Percentiles rank a stretch among this genome's conserved stretches.
These are phyloP conservation scores for Drosophila nigricruria DNA, from an alignment of 2,888 invertebrate species.

Conservation along the genomic window DNA sequence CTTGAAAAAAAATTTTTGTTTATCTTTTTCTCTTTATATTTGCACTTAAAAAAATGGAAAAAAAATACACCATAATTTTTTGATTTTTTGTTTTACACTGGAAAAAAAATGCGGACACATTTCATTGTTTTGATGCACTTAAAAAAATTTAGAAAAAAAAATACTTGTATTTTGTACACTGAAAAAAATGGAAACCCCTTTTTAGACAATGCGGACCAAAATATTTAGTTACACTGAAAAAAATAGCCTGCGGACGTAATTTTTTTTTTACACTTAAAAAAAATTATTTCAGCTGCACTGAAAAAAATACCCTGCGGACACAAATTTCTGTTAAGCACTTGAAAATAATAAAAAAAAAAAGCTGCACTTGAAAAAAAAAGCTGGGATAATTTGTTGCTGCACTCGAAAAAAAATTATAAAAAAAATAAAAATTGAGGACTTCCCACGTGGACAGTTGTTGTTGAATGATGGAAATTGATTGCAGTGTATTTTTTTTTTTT, in stretches of 20 bases:
- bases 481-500: conserved; percentile 30
- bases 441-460: conserved; percentile 44
- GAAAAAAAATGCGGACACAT: conserved; percentile 37
- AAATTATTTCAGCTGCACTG: conserved; percentile 29
- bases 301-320: conserved; percentile 20
- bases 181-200: conserved; percentile 8
- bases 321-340: conserved; percentile 12
- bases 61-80: conserved; percentile 7
- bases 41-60: conserved; percentile 28
- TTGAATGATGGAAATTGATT: conserved; percentile 26
- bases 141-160: conserved; percentile 20
- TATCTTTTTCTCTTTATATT: background rate
- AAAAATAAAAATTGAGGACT: background rate
- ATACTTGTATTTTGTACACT: background rate
- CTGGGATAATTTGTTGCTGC: conserved; percentile 1
- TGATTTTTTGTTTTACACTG: conserved; percentile 21
- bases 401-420: conserved; percentile 9
- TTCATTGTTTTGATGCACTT: conserved; percentile 32
- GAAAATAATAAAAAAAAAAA: conserved; percentile 23
- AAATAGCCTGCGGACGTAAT: conserved; percentile 18
- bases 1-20: conserved; percentile 23
- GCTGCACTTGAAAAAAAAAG: conserved; percentile 38
- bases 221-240: conserved; percentile 20
- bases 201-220: conserved; percentile 19
- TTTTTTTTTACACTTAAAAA: conserved; percentile 23